Conservation (phyloP, 2,797 vertebrate species). For the Sebastes itinus region DNA sequence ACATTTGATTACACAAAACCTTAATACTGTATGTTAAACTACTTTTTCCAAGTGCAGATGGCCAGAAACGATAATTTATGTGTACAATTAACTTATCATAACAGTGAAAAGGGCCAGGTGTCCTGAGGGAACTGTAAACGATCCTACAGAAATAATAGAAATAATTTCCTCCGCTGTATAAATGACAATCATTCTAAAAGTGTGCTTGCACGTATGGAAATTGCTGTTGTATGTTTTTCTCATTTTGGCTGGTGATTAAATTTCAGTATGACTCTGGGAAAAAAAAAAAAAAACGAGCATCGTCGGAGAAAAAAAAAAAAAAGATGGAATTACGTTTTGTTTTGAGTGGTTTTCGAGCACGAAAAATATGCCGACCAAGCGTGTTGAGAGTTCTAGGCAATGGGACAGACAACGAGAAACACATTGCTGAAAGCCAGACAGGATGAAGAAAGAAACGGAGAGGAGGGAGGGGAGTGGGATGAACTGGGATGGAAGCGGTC, state of each 20-base stretch:
- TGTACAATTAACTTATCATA: conserved; percentile 75
- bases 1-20: conserved; percentile 25
- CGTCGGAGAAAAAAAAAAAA: conserved; percentile 31
- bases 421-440: conserved; percentile 73
- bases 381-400: conserved; percentile 59
- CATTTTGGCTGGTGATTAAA: conserved; percentile 64
- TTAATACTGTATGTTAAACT: conserved; percentile 57
- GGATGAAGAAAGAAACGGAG: conserved; percentile 55
- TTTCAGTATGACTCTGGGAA: conserved; percentile 54
- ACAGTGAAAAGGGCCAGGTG: conserved; percentile 73
- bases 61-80: conserved; percentile 70
- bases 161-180: conserved; percentile 62
- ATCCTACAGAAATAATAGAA: conserved; percentile 52
- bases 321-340: conserved; percentile 57
- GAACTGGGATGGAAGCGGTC: conserved; percentile 66
- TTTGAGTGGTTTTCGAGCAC: conserved; percentile 67
- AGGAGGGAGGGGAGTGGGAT: conserved; percentile 24
- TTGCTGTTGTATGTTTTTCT: conserved; percentile 66
- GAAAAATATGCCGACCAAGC: conserved; percentile 68
- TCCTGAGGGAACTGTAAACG: conserved; percentile 63
- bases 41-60: conserved; percentile 44
- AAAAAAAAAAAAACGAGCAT: conserved; percentile 24
- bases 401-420: conserved; percentile 77
- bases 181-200: conserved; percentile 60
- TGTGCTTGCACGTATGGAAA: conserved; percentile 64